These are phyloP conservation scores for Drosophila cardini DNA, from an alignment of 1,140 invertebrate species.

Conservation along the genomic window DNA sequence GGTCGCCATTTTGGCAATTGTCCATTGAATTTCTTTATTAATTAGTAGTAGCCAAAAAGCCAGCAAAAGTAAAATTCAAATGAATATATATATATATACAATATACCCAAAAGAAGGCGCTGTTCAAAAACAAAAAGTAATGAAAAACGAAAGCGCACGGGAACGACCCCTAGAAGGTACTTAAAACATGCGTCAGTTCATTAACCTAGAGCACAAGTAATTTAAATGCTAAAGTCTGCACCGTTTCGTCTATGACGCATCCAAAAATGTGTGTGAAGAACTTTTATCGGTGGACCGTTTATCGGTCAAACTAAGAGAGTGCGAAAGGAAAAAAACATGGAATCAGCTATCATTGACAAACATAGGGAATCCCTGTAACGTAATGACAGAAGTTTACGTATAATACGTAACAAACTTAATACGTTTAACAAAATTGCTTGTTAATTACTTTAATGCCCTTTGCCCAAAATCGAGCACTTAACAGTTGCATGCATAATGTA, in stretches of 20 bases:
- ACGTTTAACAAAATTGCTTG: neutral
- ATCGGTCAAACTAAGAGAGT: neutral
- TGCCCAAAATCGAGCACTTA: neutral
- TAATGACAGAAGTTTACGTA: too few relatives aligned
- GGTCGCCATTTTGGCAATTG: constrained; percentile 34
- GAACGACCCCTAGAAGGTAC: constrained; percentile 17
- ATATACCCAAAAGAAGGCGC: neutral
- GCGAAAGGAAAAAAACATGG: neutral
- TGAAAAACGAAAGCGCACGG: constrained; percentile 12
- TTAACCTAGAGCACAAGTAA: constrained; percentile 24
- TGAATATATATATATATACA: neutral
- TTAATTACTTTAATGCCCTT: neutral
- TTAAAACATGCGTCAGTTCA: constrained; percentile 23
- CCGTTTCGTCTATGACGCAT: constrained; percentile 23
- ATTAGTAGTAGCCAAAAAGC: neutral
- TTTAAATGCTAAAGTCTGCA: constrained; percentile 14
- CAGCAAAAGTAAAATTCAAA: constrained; percentile 6
- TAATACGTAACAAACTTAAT: too few relatives aligned
- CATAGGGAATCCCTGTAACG: constrained; percentile 7
- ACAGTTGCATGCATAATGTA: neutral
- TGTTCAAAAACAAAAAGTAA: too few relatives aligned
- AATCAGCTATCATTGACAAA: constrained; percentile 6
- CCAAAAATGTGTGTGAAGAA: constrained; percentile 18
- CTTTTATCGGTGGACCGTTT: constrained; percentile 10
- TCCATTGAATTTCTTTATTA: constrained; percentile 23